Base-by-base conservation (phyloP, 2,888 invertebrate genomes). In the Drosophila trichaetosa region DNA sequence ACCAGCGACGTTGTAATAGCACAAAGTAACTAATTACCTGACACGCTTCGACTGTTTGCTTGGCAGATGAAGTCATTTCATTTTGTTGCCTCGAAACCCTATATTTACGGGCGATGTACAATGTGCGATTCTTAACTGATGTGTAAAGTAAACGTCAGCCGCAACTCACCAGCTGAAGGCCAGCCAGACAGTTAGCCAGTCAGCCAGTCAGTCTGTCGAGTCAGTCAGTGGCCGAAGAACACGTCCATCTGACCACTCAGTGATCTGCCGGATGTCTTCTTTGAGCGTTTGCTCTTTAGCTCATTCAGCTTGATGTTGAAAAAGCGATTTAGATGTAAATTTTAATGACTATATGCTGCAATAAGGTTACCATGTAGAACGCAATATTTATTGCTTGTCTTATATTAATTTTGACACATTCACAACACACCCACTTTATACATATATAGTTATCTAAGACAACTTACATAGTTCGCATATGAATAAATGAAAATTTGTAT, bases 321-420 rank as follows among this genome's bases (percentile, higher is more conserved):
- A 79, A 79, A 68, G 70, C 81, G 73, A 88, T 90, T 86, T 86
- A 83, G 77, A 87, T 87, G 87, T 90, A 90, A 87, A 87, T 88
- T 90, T 79, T 73, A 88, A 88, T 82, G 73, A 70, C 69, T 62
- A 64, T 57, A 70, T 73, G 71, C 69, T 36, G 67, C 68, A 21
- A 59, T 62, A 63, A 64, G 60, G 63, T 53, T 59, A 68, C 21
- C 59, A 53, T 42, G 34, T 68, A 69, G 73, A 71, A 83, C 63
- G 59, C 34, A 46, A 63, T 73, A 89, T 87, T 89, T 87, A 84
- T 84, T 70, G 65, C 49, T 24, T 66, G 49, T 74, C 74, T 80
- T 86, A 75, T 83, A 75, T 83, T 57, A 48, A 64, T 62, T 78
- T 78, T 62, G 77, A 78, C 74, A 60, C 54, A 53, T 76, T 73